Conservation (phyloP, 1,140 invertebrate genomes). For the Aphelenchoides besseyi region DNA sequence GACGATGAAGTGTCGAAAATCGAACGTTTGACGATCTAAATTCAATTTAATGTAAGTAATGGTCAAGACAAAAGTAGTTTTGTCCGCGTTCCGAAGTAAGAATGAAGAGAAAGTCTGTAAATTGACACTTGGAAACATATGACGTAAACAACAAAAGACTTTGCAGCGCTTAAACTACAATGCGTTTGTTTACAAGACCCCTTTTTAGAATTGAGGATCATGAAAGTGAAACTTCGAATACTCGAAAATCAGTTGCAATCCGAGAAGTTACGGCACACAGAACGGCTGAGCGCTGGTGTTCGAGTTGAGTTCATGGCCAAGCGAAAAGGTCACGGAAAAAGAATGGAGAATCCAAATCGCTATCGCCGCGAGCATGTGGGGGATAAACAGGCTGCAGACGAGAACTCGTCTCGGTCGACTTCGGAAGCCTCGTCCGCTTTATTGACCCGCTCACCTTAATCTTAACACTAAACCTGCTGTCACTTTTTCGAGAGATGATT, state of each 20-base stretch:
- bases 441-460: not conserved
- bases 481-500: not conserved
- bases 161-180: slow-evolving; percentile 1
- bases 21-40: slow-evolving; percentile 2
- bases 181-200: slow-evolving; percentile 2
- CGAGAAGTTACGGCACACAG: not conserved
- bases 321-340: not conserved
- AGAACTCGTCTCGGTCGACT: not conserved
- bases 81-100: no score
- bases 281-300: not conserved
- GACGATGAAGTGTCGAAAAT: not conserved
- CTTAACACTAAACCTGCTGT: not conserved
- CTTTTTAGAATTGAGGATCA: not conserved
- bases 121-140: not conserved
- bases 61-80: not conserved
- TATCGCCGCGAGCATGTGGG: not conserved
- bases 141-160: not conserved
- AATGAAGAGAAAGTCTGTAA: no score
- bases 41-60: not conserved
- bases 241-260: not conserved
- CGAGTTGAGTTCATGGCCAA: not conserved
- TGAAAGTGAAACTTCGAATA: not conserved
- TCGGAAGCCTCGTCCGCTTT: not conserved
- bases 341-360: not conserved
- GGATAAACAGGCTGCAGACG: not conserved